phyloP scores from a whole-genome alignment of 2,888 invertebrate species.

The Hirudinaria manillensis region DNA sequence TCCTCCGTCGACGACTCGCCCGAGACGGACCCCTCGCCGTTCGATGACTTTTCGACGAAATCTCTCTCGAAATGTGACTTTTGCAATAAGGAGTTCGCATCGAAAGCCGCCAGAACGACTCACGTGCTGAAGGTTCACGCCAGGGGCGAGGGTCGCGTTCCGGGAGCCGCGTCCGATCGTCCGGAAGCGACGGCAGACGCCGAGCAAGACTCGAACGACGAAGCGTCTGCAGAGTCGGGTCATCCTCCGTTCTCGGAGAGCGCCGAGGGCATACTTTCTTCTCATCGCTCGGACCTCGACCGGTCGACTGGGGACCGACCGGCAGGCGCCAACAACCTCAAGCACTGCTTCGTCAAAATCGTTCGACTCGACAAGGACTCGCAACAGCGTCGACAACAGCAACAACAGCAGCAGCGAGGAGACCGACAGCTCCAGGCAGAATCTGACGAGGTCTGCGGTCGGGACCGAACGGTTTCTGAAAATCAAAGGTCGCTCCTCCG shows the following conservation, averaged over 20 bases:
- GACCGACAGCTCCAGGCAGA: neutral
- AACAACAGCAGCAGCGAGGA: neutral
- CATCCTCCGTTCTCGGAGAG: neutral
- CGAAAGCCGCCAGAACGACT: slow-evolving; percentile 33
- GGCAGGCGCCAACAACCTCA: neutral
- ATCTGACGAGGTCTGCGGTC: neutral
- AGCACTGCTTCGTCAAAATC: slow-evolving; percentile 31
- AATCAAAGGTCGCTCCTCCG: neutral
- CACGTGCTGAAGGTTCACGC: slow-evolving; percentile 33
- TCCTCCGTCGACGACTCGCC: neutral
- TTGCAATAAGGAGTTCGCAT: slow-evolving; percentile 33
- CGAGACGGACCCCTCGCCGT: neutral
- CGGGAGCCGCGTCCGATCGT: neutral
- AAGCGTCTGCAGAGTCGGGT: neutral
- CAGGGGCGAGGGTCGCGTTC: neutral
- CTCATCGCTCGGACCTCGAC: no score
- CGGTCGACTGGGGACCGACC: neutral
- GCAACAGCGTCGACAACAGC: neutral
- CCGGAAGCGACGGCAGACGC: neutral
- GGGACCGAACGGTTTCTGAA: neutral
- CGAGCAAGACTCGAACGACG: neutral
- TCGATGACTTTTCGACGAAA: neutral
- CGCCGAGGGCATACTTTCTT: no score
- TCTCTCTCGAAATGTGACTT: slow-evolving; percentile 26
- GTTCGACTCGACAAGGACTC: slow-evolving; percentile 22